phyloP scores from a whole-genome alignment of 1,140 invertebrate genomes.

The Bactericera cockerelli region DNA sequence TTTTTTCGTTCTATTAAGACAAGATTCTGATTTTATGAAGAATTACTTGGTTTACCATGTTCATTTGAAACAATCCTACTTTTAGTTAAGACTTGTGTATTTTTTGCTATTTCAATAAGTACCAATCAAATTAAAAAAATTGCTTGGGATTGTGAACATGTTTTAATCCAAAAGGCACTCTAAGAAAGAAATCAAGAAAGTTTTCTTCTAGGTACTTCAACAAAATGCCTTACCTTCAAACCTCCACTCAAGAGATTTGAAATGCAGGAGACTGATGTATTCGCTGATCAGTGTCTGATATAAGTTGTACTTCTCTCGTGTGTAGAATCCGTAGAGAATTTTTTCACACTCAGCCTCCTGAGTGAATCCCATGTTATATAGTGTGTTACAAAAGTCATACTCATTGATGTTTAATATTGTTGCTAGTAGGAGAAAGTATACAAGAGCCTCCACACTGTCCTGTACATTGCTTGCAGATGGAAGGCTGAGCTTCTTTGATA shows the following conservation, averaged over 20 bases:
- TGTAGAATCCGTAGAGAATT: not conserved
- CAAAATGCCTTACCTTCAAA: constrained; percentile 2
- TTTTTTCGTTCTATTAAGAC: too few species aligned
- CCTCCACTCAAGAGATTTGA: not conserved
- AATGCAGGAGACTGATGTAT: not conserved
- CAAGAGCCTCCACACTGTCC: not conserved
- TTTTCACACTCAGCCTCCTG: not conserved
- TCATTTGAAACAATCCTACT: too few species aligned
- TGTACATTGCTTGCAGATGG: not conserved
- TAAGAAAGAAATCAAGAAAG: too few species aligned
- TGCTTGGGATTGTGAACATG: too few species aligned
- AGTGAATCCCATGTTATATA: not conserved
- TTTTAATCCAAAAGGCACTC: too few species aligned
- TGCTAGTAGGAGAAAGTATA: not conserved
- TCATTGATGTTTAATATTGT: constrained; percentile 2
- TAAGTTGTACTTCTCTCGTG: constrained; percentile 2
- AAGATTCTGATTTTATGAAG: too few species aligned
- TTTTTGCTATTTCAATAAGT: too few species aligned
- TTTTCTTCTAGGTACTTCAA: too few species aligned
- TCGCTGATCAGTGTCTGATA: not conserved
- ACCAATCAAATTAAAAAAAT: too few species aligned
- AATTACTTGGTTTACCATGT: too few species aligned
- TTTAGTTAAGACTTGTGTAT: too few species aligned
- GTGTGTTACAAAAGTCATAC: constrained; percentile 4
- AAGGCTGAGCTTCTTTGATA: not conserved